Percentiles rank a stretch among this genome's conserved stretches.
phyloP scores from a whole-genome alignment of 2,113 vertebrate species.

The Stegastes partitus region DNA sequence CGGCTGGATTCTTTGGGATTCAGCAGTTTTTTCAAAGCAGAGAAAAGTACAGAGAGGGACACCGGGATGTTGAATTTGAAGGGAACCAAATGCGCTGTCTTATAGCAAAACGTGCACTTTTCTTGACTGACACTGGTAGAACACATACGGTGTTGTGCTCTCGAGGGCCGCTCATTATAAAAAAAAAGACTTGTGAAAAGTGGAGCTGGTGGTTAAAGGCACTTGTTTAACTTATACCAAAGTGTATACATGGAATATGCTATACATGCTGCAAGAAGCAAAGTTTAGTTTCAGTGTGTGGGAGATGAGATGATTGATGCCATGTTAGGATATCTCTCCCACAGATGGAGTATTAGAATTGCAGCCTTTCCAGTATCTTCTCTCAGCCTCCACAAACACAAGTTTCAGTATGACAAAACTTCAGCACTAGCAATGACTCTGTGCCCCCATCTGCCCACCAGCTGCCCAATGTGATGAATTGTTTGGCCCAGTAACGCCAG shows the following conservation, averaged over 20 bases:
- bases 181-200: background rate
- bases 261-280: background rate
- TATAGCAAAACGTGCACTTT: conserved; percentile 58
- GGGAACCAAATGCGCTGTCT: conserved; percentile 47
- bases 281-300: background rate
- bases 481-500: conserved; percentile 84
- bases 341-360: conserved; percentile 21
- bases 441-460: conserved; percentile 83
- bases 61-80: conserved; percentile 31
- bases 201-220: background rate
- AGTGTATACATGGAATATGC: background rate
- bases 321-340: background rate
- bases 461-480: conserved; percentile 86
- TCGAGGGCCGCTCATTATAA: conserved; percentile 15
- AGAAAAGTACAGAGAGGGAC: conserved; percentile 34
- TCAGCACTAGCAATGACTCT: conserved; percentile 84
- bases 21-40: conserved; percentile 71
- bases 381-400: conserved; percentile 18
- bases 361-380: conserved; percentile 64
- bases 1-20: conserved; percentile 78
- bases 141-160: conserved; percentile 11
- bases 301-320: conserved; percentile 6
- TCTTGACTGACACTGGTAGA: conserved; percentile 40
- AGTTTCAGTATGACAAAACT: conserved; percentile 14
- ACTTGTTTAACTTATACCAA: background rate